Evolutionary conservation across 2,113 vertebrate genomes (phyloP), one percentile per base, ranked within the genome.

Genomic region (Meleagris gallopavo): DNA sequence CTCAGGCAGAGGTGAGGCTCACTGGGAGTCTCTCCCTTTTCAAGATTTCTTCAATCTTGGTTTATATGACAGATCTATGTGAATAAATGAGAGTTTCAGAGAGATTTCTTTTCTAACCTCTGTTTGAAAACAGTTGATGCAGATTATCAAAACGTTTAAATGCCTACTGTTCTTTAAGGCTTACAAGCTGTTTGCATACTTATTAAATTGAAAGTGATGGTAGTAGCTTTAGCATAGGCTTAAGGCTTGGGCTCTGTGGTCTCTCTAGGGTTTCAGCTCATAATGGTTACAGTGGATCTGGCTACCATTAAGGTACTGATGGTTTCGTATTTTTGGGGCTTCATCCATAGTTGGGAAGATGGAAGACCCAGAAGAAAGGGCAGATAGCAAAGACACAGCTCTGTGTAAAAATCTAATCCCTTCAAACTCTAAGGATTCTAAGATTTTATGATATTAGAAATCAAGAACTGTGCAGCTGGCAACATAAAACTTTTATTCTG

Each of bases 161-260:
- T 79, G 69, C 11, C 54, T 22, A 7, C 13, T 67, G 10, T 64
- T 82, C 25, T 75, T 78, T 67, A 73, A 14, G 38, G 14, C 32
- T 62, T 66, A 46, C 0, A 20, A 20, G 20, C 29, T 7, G 4
- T 43, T 65, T 13, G 16, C 3, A 0, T 60, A 12, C 16, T 48
- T 67, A 12, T 40, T 78, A 21, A 15, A 7, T 34, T 72, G 43
- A n/a, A 65, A 1, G 2, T 57, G 40, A 10, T 54, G 32, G 41
- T 13, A 84, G 8, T 54, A 57, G 30, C 13, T 1, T 24, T 89
- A 72, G 10, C 27, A 13, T 5, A 40, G 40, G 19, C 52, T 55
- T 64, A 60, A 30, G 48, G 25, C 58, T 60, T 86, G 30, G 66
- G 30, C 34, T 54, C 34, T 40, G 48, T 40, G 5, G 17, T 65